These are phyloP conservation scores for Hipposideros armiger DNA, from an alignment of 2,113 vertebrate species.

Conservation along the genomic window DNA sequence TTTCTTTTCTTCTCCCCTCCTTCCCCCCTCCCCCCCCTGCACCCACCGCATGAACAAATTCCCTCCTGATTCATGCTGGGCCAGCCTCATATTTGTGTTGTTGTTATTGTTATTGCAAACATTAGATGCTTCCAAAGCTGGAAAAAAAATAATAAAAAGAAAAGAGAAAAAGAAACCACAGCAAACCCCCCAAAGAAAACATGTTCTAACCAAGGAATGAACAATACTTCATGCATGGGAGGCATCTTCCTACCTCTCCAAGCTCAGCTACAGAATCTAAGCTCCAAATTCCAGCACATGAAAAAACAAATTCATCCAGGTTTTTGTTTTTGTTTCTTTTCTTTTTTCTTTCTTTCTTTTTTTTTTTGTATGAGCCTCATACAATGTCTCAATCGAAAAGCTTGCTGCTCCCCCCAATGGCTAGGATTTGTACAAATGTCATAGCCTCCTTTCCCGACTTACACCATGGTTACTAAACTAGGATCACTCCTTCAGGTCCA, in stretches of 20 bases:
- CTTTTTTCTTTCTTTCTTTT: neutral
- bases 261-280: conserved; percentile 61
- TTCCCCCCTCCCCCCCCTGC: neutral
- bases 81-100: conserved; percentile 65
- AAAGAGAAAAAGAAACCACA: conserved; percentile 70
- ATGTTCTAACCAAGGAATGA: conserved; percentile 66
- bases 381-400: conserved; percentile 16
- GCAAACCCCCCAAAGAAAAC: conserved; percentile 73
- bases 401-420: neutral
- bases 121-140: conserved; percentile 60
- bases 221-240: conserved; percentile 65
- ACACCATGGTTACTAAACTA: neutral
- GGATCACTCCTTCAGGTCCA: neutral
- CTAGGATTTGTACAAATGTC: neutral
- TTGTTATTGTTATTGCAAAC: conserved; percentile 73
- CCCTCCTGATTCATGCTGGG: conserved; percentile 47
- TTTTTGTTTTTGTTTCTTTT: neutral
- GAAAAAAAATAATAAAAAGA: neutral
- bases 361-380: neutral
- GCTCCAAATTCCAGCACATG: conserved; percentile 59
- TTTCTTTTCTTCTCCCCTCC: conserved; percentile 50
- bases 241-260: conserved; percentile 67
- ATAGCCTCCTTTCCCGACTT: neutral
- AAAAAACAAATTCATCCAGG: conserved; percentile 6
- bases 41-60: neutral